phyloP scores from a whole-genome alignment of 2,888 invertebrate species.

The Dioctria rufipes region DNA sequence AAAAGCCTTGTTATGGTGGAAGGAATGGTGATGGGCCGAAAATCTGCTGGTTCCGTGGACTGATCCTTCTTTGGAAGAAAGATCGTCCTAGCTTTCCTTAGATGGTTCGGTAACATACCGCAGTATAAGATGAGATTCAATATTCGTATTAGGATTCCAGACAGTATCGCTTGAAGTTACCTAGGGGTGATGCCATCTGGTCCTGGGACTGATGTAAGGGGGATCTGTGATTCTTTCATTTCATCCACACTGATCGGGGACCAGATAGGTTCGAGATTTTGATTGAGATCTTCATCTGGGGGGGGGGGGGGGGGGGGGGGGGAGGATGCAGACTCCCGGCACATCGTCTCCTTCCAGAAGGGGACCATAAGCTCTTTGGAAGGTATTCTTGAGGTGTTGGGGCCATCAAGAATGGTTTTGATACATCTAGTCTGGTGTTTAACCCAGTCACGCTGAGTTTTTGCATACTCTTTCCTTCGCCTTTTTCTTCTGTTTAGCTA shows the following conservation, averaged over 20 bases:
- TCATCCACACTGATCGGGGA: background rate
- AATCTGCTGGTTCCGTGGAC: background rate
- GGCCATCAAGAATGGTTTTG: constrained; percentile 2
- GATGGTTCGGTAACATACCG: background rate
- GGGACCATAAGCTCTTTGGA: background rate
- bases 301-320: no score
- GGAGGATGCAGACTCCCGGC: no score
- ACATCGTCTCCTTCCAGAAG: background rate
- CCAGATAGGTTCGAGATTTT: background rate
- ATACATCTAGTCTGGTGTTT: constrained; percentile 24
- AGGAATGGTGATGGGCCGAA: constrained; percentile 5
- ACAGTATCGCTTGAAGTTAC: background rate
- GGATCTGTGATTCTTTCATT: background rate
- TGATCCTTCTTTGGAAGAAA: background rate
- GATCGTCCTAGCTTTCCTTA: background rate
- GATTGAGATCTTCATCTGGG: background rate
- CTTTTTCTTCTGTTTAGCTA: background rate
- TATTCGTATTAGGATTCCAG: background rate
- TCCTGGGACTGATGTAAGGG: background rate
- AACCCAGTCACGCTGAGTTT: background rate
- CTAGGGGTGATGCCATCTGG: constrained; percentile 23
- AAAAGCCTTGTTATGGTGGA: background rate
- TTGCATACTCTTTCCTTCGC: constrained; percentile 1
- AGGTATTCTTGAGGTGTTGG: background rate
- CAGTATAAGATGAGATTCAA: constrained; percentile 14